Base-by-base conservation (phyloP, 1,140 invertebrate species). In the Coelopa frigida region DNA sequence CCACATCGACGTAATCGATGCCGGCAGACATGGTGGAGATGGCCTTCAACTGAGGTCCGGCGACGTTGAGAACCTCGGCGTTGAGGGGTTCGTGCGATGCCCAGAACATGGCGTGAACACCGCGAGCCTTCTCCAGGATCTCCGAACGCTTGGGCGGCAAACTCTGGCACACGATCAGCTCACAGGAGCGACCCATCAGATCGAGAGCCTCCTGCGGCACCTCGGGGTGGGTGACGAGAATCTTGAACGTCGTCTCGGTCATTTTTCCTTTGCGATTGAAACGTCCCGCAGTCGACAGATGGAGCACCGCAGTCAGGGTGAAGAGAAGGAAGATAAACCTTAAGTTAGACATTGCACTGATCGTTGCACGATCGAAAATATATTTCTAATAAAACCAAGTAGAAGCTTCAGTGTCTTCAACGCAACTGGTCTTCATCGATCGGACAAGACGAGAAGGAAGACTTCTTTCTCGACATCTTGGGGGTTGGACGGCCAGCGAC, bases 21-120 rank as follows among this genome's bases (percentile, higher is more conserved):
- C 66, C 94, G 10, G 94, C 94, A 1, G 92, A 95, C 79, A 94
- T 88, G 5, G 93, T 94, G 1, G 80, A 82, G 20, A 97, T 77
- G 1, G 92, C 84, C 71, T 89, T 89, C 36, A 94, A 64, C 35
- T 80, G 75, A 6, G 80, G 71, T 23, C 89, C 91, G 65, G 78
- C 75, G 0, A 75, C 71, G 54, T 85, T 75, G 15, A 94, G 52
- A 6, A 89, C 54, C 57, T 89, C 83, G 10, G 79, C 73, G 62
- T 94, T 80, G 52, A 89, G 80, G 50, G 76, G 75, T 43, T 84
- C 79, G 14, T 81, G 80, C 12, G 85, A 56, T 20, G 78, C 58
- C 71, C 86, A 89, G 46, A 78, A 79, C 1, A 88, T 48, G 7
- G 66, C 86, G 64, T 83, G 74, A 5, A 79, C 76, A 31, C 81